Evolutionary conservation across 2,888 invertebrate species (phyloP).

Genomic region (Trypoxylon attenuatum): DNA sequence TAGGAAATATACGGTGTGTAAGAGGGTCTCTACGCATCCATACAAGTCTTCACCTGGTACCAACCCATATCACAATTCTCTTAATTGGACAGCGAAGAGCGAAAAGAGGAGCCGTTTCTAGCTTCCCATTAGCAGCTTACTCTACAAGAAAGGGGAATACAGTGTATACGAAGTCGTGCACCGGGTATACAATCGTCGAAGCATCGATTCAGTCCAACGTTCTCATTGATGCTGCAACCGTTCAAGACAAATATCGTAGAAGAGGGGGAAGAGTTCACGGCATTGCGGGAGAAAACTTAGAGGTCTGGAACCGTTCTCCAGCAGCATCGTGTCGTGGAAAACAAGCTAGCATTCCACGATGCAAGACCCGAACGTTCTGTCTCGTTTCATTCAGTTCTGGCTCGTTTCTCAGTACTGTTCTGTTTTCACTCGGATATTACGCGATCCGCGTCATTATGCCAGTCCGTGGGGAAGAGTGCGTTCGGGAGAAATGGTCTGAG

Average conservation of each 20-base stretch:
- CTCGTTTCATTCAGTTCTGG: slow-evolving; percentile 46
- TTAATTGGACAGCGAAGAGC: background rate
- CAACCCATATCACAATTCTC: background rate
- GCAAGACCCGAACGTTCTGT: slow-evolving; percentile 40
- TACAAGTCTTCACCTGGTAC: background rate
- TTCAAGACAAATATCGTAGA: background rate
- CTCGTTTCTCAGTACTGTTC: slow-evolving; percentile 35
- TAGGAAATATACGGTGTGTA: background rate
- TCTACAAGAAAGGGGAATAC: background rate
- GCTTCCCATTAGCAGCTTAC: background rate
- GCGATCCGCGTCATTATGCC: slow-evolving; percentile 23
- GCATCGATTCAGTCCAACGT: slow-evolving; percentile 25
- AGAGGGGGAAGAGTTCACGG: background rate
- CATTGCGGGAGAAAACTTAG: slow-evolving; percentile 8
- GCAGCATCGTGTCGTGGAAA: slow-evolving; percentile 51
- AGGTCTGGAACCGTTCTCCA: slow-evolving; percentile 30
- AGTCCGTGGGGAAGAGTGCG: background rate
- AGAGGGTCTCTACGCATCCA: background rate
- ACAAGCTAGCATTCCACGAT: slow-evolving; percentile 42
- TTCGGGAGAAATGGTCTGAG: slow-evolving; percentile 5
- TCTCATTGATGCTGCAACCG: slow-evolving; percentile 43
- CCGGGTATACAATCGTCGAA: too few species aligned
- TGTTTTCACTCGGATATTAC: slow-evolving; percentile 34
- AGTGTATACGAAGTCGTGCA: background rate
- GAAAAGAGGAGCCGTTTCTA: background rate